phyloP scores from a whole-genome alignment of 2,797 vertebrate species.

The Rhodeus uyekii region DNA sequence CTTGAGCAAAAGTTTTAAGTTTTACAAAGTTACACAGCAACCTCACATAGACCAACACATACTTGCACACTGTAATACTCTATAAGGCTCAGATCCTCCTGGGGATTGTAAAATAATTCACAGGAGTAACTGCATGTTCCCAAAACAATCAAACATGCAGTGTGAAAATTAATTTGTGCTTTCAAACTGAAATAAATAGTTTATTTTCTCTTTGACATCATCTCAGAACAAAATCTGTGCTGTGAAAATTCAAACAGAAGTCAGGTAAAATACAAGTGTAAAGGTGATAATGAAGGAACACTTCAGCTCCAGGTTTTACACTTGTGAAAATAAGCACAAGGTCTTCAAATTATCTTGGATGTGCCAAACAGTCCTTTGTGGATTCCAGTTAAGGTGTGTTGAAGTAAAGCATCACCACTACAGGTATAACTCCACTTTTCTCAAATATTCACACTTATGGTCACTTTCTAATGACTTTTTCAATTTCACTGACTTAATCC shows the following conservation, averaged over 20 bases:
- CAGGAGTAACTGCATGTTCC: constrained; percentile 12
- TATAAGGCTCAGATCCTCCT: neutral
- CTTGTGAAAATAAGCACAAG: neutral
- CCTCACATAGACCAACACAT: neutral
- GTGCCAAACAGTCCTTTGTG: neutral
- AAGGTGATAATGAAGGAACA: neutral
- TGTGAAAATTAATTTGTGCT: constrained; percentile 46
- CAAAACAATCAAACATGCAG: constrained; percentile 39
- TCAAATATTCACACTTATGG: neutral
- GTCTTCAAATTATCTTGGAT: neutral
- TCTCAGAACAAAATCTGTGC: constrained; percentile 11
- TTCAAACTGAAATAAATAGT: constrained; percentile 42
- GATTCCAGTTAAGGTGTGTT: neutral
- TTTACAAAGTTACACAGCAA: neutral
- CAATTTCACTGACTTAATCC: neutral
- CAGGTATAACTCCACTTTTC: neutral
- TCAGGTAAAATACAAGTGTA: neutral
- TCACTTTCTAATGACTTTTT: neutral
- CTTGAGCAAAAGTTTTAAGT: neutral
- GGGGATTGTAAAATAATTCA: neutral
- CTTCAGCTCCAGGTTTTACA: neutral
- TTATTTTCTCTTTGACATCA: constrained; percentile 37
- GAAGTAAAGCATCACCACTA: neutral
- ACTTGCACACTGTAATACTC: neutral
- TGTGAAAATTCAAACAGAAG: constrained; percentile 15